Evolutionary conservation across 2,888 invertebrate species (phyloP).

Genomic region (Caenorhabditis zanzibari): DNA sequence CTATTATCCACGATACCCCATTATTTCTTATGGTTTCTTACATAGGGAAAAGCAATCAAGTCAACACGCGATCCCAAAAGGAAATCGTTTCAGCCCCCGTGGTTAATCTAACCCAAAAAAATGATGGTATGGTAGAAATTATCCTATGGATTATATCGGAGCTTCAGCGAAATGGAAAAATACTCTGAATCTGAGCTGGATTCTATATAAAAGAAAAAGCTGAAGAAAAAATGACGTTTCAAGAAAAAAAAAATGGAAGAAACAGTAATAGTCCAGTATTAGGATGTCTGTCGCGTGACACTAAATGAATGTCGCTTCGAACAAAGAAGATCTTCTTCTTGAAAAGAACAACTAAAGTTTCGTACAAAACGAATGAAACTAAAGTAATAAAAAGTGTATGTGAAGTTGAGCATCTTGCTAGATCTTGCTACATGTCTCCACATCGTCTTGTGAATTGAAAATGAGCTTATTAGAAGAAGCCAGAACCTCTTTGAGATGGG

Average conservation of each 20-base stretch:
- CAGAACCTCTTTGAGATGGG: not conserved
- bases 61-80: not conserved
- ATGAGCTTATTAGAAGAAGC: slow-evolving; percentile 57
- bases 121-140: not conserved
- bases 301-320: not conserved
- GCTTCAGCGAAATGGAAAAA: no score
- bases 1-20: slow-evolving; percentile 1
- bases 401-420: slow-evolving; percentile 18
- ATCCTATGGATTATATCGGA: no score
- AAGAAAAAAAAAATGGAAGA: not conserved
- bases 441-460: slow-evolving; percentile 56
- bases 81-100: not conserved
- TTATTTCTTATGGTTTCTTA: slow-evolving; percentile 18
- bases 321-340: not conserved
- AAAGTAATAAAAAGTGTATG: slow-evolving; percentile 18
- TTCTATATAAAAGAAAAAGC: not conserved
- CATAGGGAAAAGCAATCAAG: not conserved
- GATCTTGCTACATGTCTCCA: slow-evolving; percentile 14
- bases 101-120: not conserved
- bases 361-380: slow-evolving; percentile 15
- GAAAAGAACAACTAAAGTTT: not conserved
- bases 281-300: slow-evolving; percentile 15
- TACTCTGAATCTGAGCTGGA: no score
- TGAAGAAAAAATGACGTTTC: not conserved
- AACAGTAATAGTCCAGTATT: slow-evolving; percentile 25